phyloP scores from a whole-genome alignment of 1,140 invertebrate genomes.

The Drosophila subobscura region DNA sequence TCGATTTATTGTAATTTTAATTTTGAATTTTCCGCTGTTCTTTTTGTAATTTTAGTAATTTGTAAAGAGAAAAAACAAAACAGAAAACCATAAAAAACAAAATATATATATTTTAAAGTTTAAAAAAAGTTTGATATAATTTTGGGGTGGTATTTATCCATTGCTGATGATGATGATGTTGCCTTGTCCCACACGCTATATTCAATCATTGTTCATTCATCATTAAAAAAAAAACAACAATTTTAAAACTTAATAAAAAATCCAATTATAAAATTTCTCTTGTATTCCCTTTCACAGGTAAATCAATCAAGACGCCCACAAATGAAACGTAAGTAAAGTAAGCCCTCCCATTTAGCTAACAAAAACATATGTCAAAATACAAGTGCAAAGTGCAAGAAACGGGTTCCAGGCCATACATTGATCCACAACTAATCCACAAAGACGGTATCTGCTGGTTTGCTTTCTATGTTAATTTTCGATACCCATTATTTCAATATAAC shows the following conservation, averaged over 20 bases:
- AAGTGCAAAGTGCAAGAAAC: conserved; percentile 53
- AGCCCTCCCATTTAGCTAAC: conserved; percentile 2
- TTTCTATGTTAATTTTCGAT: conserved; percentile 43
- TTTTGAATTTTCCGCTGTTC: conserved; percentile 28
- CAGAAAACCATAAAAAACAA: conserved; percentile 27
- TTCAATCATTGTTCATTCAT: conserved; percentile 10
- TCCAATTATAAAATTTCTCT: conserved; percentile 15
- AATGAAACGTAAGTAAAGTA: conserved; percentile 82
- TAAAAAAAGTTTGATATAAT: conserved; percentile 42
- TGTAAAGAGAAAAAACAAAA: conserved; percentile 53
- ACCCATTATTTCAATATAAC: conserved; percentile 4
- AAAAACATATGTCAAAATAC: conserved; percentile 54
- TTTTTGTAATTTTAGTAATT: conserved; percentile 61
- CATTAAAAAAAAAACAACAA: background rate
- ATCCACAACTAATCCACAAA: conserved; percentile 57
- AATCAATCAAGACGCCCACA: conserved; percentile 81
- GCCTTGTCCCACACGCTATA: background rate
- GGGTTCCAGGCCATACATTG: conserved; percentile 50
- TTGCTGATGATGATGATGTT: conserved; percentile 33
- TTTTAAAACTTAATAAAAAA: conserved; percentile 1
- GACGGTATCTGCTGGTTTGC: conserved; percentile 73
- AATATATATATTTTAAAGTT: conserved; percentile 40
- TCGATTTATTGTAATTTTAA: conserved; percentile 42
- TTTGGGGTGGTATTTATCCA: conserved; percentile 8
- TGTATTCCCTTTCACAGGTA: conserved; percentile 54